Evolutionary conservation across 2,888 invertebrate genomes (phyloP), one percentile per base, ranked within the genome.

Genomic region (Fabriciana adippe): DNA sequence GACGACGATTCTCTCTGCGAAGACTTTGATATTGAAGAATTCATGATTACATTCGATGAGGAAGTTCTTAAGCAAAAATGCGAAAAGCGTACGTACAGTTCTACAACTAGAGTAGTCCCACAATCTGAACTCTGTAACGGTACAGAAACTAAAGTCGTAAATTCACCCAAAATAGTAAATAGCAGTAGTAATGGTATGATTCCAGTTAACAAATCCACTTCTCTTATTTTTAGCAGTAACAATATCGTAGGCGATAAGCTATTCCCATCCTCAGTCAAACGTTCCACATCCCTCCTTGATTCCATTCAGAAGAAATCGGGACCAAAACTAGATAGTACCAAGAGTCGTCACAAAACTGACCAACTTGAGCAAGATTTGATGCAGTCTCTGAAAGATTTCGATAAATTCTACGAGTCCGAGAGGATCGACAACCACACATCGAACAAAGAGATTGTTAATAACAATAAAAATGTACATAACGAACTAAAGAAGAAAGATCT

Each of bases 21-120:
- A 81, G 94, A 94, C 80, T 94, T 95, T 74, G 92, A 92, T 81
- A 85, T 92, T 72, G 95, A 95, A 79, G 95, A 95, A 83, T 93
- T 95, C 78, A 94, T 95, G 87, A 94, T 94, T 75, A 94, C 95
- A 72, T 95, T 95, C 80, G 95, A 95, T 75, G 95, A 95, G 76
- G 94, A 95, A 79, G 90, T 91, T 67, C 79, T 85, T 74, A 92
- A 89, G 79, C 89, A 89, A 76, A 89, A 85, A 79, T 73, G 80
- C 67, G 89, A 89, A 79, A 88, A 89, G 81, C 86, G 93, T 76
- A 88, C 89, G 63, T 89, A 90, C 79, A 92, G 92, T 77, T 91
- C 92, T 4, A 92, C 91, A 31, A 92, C 92, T 77, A 87, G 92
- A 75, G 81, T 92, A 80, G 88, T 92, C 13, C 87, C 86, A 73